Evolutionary conservation across 2,888 invertebrate species (phyloP).

Genomic region (Pristionchus maxplancki): DNA sequence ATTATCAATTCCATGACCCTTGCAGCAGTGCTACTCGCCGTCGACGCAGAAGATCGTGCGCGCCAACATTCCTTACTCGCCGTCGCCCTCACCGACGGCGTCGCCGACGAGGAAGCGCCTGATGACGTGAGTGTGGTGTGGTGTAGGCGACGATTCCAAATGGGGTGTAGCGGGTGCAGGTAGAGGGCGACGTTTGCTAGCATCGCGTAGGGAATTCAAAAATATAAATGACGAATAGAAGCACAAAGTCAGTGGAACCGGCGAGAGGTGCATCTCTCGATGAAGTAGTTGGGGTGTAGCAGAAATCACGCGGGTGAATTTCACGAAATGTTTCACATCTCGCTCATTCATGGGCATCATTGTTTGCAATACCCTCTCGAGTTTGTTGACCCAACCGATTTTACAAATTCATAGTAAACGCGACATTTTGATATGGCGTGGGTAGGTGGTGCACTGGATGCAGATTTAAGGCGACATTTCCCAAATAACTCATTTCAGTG

Average conservation of each 20-base stretch:
- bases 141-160: neutral
- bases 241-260: neutral
- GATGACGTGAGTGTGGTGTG: slow-evolving; percentile 53
- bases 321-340: too few species aligned
- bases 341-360: too few species aligned
- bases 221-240: neutral
- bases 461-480: neutral
- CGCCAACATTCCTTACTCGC: slow-evolving; percentile 75
- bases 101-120: slow-evolving; percentile 60
- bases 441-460: neutral
- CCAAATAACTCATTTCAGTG: slow-evolving; percentile 12
- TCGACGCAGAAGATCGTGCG: slow-evolving; percentile 76
- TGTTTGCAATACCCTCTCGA: too few species aligned
- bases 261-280: neutral
- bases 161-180: neutral
- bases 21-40: slow-evolving; percentile 74
- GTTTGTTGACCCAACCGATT: too few species aligned
- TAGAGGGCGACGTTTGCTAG: neutral
- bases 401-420: too few species aligned
- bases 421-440: neutral
- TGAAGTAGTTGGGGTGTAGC: neutral
- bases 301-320: too few species aligned
- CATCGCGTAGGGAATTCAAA: neutral
- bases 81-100: slow-evolving; percentile 64
- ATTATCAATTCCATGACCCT: neutral